phyloP scores from a whole-genome alignment of 2,888 invertebrate species.

The Catocala sponsa region DNA sequence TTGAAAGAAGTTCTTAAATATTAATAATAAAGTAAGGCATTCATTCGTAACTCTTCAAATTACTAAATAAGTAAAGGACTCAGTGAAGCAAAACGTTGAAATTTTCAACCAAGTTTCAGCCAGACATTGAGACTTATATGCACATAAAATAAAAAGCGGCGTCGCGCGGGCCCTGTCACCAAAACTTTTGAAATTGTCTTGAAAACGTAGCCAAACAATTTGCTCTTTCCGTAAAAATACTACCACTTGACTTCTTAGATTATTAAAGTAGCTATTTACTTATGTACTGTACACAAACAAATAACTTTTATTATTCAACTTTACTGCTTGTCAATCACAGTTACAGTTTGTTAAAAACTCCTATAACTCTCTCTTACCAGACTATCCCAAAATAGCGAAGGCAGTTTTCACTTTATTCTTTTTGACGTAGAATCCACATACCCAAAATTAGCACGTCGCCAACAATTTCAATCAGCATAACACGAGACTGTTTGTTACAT shows the following conservation, averaged over 20 bases:
- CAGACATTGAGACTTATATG: constrained; percentile 22
- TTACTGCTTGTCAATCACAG: constrained; percentile 32
- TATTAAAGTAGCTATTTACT: constrained; percentile 40
- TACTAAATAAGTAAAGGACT: neutral
- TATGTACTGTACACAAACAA: constrained; percentile 41
- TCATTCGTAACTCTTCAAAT: too few species aligned
- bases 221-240: constrained; percentile 36
- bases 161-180: constrained; percentile 21
- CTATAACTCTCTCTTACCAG: constrained; percentile 27
- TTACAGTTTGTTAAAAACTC: constrained; percentile 36
- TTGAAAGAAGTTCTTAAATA: too few species aligned
- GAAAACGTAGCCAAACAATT: constrained; percentile 35
- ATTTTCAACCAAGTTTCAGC: neutral
- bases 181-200: constrained; percentile 42
- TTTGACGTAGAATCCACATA: constrained; percentile 11
- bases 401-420: constrained; percentile 18
- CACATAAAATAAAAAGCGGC: constrained; percentile 26
- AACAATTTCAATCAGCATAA: constrained; percentile 26
- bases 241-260: constrained; percentile 38
- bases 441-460: constrained; percentile 24
- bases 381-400: constrained; percentile 25
- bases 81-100: neutral
- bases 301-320: constrained; percentile 48
- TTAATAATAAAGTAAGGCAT: too few species aligned
- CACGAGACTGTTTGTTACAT: neutral